These are phyloP conservation scores for Scomberomorus guttatus DNA, from an alignment of 2,797 vertebrate species.

Conservation along the genomic window DNA sequence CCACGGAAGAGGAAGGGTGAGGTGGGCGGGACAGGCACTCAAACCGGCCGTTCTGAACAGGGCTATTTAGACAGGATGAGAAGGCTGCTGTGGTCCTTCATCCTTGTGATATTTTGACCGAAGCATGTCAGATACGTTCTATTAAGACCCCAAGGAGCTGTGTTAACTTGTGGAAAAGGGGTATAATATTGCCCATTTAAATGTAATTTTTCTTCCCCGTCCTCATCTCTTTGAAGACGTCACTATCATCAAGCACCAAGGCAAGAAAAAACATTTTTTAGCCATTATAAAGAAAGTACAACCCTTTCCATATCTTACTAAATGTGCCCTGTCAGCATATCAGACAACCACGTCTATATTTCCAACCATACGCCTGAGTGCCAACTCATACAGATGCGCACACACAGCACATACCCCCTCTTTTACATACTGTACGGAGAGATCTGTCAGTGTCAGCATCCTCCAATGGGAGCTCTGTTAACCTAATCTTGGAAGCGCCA, in stretches of 20 bases:
- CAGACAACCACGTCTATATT: slow-evolving; percentile 26
- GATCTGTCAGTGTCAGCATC: slow-evolving; percentile 62
- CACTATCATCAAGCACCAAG: slow-evolving; percentile 6
- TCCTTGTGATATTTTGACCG: no score
- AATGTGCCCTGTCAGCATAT: slow-evolving; percentile 49
- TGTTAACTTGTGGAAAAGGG: no score
- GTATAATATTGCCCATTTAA: neutral
- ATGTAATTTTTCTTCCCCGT: slow-evolving; percentile 2
- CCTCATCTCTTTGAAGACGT: slow-evolving; percentile 6
- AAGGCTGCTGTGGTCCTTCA: no score
- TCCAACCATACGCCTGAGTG: slow-evolving; percentile 17
- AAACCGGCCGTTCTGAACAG: no score
- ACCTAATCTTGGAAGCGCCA: slow-evolving; percentile 69
- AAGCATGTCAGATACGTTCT: no score
- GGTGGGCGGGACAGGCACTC: no score
- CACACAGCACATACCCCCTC: neutral
- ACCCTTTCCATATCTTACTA: neutral
- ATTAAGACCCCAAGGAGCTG: no score
- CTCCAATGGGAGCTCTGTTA: slow-evolving; percentile 56
- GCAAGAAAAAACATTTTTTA: neutral
- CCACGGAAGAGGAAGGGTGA: no score
- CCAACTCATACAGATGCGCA: slow-evolving; percentile 43
- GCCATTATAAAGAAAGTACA: slow-evolving; percentile 2
- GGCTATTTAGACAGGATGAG: no score
- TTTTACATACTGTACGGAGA: slow-evolving; percentile 41